A percentile compares a stretch with the other conserved stretches of the same genome.
Conservation (phyloP, 2,113 vertebrate genomes). For the Noturus placidus region DNA sequence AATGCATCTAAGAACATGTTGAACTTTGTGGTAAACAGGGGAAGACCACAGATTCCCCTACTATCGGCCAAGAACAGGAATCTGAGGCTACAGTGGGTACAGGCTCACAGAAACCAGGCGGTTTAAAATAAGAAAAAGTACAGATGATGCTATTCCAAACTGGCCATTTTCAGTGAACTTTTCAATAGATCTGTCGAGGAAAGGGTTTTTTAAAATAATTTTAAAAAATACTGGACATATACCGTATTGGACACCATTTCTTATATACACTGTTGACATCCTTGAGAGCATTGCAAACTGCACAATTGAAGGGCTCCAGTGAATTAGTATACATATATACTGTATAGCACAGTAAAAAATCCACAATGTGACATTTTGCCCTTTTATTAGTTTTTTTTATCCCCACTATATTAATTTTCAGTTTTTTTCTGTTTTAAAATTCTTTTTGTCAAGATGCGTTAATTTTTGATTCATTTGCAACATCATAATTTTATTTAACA, state of each 20-base stretch:
- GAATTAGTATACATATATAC: no score
- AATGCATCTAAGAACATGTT: not conserved
- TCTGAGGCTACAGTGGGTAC: not conserved
- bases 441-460: no score
- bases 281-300: no score
- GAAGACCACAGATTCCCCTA: not conserved
- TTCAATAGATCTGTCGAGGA: not conserved
- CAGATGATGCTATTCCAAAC: not conserved
- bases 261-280: not conserved
- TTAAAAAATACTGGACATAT: not conserved
- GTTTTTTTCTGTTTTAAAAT: no score
- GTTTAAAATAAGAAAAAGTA: not conserved
- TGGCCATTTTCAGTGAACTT: not conserved
- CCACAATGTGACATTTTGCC: no score
- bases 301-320: no score
- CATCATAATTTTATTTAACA: no score
- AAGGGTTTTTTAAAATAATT: not conserved
- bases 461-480: no score
- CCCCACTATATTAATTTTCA: no score
- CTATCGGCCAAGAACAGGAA: not conserved
- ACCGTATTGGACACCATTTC: not conserved
- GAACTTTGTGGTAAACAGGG: not conserved
- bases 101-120: not conserved
- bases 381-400: no score
- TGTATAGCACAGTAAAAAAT: no score